A percentile compares a stretch with the other conserved stretches of the same genome.
Evolutionary conservation across 92 coral and sea anemone species (phyloP).

Genomic region (Blastomussa wellsi): DNA sequence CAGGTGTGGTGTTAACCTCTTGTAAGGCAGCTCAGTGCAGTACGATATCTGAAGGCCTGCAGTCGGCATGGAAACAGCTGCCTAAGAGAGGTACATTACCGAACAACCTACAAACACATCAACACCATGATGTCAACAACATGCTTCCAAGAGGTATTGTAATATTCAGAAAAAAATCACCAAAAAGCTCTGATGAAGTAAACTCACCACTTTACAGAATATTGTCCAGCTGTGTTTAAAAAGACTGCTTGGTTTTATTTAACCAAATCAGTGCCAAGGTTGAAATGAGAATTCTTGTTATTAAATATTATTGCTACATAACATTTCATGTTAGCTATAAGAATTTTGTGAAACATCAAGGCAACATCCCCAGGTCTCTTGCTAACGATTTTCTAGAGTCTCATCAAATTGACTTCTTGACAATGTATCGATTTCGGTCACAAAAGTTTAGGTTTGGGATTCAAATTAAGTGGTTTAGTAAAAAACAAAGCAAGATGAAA

Average conservation of each 20-base stretch:
- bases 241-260: background rate
- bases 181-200: conserved; percentile 14
- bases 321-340: background rate
- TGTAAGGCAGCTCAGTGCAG: conserved; percentile 40
- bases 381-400: too few relatives aligned
- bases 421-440: too few relatives aligned
- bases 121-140: conserved; percentile 33
- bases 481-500: too few relatives aligned
- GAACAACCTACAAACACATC: conserved; percentile 56
- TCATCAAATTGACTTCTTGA: too few relatives aligned
- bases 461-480: too few relatives aligned
- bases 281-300: background rate
- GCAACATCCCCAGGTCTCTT: background rate
- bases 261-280: background rate
- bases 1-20: conserved; percentile 43
- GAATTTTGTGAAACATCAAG: background rate
- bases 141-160: conserved; percentile 5
- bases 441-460: too few relatives aligned
- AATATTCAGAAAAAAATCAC: conserved; percentile 16
- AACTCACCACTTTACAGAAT: conserved; percentile 31
- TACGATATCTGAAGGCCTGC: conserved; percentile 40
- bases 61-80: conserved; percentile 39
- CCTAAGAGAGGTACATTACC: conserved; percentile 49
- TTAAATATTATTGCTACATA: background rate
- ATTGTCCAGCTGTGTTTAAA: conserved; percentile 10